Evolutionary conservation across 1,140 invertebrate genomes (phyloP).

Genomic region (Solenopsis invicta): DNA sequence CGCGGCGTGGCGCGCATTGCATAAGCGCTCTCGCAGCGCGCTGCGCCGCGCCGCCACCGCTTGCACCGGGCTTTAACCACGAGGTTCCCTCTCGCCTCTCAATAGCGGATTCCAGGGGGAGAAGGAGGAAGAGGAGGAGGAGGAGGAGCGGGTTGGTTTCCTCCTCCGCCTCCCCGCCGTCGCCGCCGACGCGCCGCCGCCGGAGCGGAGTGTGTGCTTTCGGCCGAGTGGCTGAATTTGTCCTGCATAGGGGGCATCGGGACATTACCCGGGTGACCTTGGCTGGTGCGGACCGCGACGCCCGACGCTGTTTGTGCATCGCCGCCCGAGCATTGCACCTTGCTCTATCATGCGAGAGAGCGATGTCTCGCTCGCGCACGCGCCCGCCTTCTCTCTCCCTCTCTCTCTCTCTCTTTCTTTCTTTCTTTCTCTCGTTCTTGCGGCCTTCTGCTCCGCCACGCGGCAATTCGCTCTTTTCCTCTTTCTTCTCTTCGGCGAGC

Average conservation of each 20-base stretch:
- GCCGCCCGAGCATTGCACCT: slow-evolving; percentile 86
- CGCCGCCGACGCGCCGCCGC: background rate
- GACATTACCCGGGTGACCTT: slow-evolving; percentile 87
- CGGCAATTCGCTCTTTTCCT: background rate
- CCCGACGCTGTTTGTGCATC: slow-evolving; percentile 84
- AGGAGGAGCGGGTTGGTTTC: background rate
- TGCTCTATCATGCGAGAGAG: slow-evolving; percentile 83
- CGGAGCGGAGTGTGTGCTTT: slow-evolving; percentile 65
- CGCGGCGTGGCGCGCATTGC: slow-evolving; percentile 76
- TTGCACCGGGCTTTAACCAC: slow-evolving; percentile 60
- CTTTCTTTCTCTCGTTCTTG: background rate
- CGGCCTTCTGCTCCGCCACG: background rate
- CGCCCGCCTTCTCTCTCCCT: background rate
- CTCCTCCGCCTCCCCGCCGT: slow-evolving; percentile 11
- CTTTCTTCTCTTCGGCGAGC: background rate
- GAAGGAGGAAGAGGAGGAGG: background rate
- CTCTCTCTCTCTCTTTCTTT: background rate
- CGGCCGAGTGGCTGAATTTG: slow-evolving; percentile 84
- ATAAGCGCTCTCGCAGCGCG: slow-evolving; percentile 42
- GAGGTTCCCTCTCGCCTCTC: slow-evolving; percentile 22
- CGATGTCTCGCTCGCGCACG: slow-evolving; percentile 29
- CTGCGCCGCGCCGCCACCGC: background rate
- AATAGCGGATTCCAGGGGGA: slow-evolving; percentile 43
- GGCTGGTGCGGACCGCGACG: slow-evolving; percentile 82
- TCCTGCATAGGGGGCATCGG: slow-evolving; percentile 87